Evolutionary conservation across 2,797 vertebrate species (phyloP).

Genomic region (Poecilia velifera): DNA sequence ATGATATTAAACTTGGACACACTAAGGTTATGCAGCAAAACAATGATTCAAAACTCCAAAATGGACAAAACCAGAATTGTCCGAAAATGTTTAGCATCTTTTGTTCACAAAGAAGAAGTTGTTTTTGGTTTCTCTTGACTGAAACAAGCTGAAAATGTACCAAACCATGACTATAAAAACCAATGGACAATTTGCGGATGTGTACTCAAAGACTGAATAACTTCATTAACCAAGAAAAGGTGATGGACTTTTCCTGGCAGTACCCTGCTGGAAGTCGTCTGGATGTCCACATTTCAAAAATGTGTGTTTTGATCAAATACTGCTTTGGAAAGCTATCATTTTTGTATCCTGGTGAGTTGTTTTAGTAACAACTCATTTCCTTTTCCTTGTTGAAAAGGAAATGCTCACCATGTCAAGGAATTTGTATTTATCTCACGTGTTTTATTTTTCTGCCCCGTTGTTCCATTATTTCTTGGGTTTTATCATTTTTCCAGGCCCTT

Average conservation of each 20-base stretch:
- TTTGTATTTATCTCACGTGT: background rate
- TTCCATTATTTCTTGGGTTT: background rate
- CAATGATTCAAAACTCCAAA: background rate
- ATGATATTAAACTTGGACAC: background rate
- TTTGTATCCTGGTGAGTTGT: background rate
- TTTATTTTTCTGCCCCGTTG: background rate
- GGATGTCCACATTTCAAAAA: background rate
- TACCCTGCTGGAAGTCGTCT: background rate
- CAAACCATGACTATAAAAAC: background rate
- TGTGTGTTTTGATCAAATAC: background rate
- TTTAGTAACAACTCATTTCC: background rate
- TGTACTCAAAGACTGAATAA: background rate
- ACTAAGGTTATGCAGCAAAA: background rate
- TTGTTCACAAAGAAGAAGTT: background rate
- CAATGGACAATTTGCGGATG: background rate
- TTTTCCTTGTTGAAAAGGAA: background rate
- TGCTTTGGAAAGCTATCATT: background rate
- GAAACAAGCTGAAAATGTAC: background rate
- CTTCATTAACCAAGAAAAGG: background rate
- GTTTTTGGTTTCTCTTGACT: background rate
- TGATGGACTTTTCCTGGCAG: background rate
- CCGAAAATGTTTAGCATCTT: background rate
- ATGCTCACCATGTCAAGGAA: background rate
- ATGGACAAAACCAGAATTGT: background rate
- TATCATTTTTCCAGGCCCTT: conserved; percentile 4